Base-by-base conservation (phyloP, 2,113 vertebrate genomes). In the Salvelinus fontinalis region DNA sequence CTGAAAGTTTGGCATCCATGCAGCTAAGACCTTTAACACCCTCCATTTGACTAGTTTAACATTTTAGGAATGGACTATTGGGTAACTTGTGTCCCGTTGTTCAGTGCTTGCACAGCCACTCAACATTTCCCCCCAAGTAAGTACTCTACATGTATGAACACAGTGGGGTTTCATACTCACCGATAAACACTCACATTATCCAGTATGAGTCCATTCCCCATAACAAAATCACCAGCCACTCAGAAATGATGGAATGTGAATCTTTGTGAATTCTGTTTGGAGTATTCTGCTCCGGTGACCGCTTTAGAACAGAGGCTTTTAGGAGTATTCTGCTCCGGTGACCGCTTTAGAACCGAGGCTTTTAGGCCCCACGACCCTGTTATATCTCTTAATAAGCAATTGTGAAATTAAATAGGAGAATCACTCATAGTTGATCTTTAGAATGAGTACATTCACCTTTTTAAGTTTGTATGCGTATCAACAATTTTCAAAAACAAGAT, bases 1-100 rank as follows among this genome's bases (percentile, higher is more conserved):
- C 16, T 66, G 8, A 27, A 54, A 71, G 68, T 65, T 18, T 81
- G 22, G 24, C 73, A 71, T 70, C 68, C 74, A 79, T 57, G 76
- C 70, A 27, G 31, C 54, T 77, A 67, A 74, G 16, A 79, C 49
- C 27, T 27, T 83, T 83, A 59, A 73, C 73, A 82, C 69, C 74
- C 78, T 85, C 82, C 75, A 86, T 88, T 87, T 83, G 79, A 81
- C 81, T 75, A 39, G 79, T 75, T 59, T 29, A 44, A 73, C 73
- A 67, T 85, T 83, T 83, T 75, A 57, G 77, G 59, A 22, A 70
- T 49, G 75, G 67, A 74, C 54, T 71, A 67, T 60, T 74, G 67
- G 18, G 79, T 73, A 72, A 59, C 75, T 76, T 29, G 39, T 75
- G 74, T 18, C 51, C 49, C 20, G 4, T 70, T 70, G 68, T 24